Base-by-base conservation (phyloP, 2,113 vertebrate genomes). In the Cryptoleucopteryx plumbea region DNA sequence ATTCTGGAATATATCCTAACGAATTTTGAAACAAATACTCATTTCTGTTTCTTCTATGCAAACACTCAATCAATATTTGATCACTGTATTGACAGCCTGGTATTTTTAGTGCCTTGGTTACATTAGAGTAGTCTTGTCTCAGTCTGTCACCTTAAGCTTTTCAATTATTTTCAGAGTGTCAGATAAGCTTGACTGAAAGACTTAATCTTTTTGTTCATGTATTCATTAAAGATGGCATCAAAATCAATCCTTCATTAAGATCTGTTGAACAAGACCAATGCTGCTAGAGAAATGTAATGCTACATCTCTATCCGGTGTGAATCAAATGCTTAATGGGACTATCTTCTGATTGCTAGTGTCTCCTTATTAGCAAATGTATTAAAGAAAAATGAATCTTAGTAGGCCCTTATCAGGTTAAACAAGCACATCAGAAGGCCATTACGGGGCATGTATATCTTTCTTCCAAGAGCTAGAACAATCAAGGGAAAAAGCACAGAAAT, bases 161-260 rank as follows among this genome's bases (percentile, higher is more conserved):
- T 87, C 94, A 94, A 40, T 93, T 94, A 87, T 89, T 95, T 92
- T 94, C 81, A 40, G 50, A 80, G 68, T 75, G 73, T 95, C 77
- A 91, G 70, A 68, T 84, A 94, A 96, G 70, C 89, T 82, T 89
- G 53, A 77, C 42, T 62, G 55, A 92, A 94, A 85, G 61, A 89
- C 80, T 80, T 89, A 66, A 85, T 85, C 70, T 92, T 94, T 75
- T 66, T 68, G 48, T 79, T 84, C 74, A 66, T 82, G 66, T 84
- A 63, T 74, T 89, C 86, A 89, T 93, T 95, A 87, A 91, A 87
- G 56, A 68, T 65, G 45, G 53, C 85, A 94, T 89, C 52, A 79
- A 82, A 95, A 95, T 94, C 78, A 89, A 88, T 96, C 45, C 56
- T 94, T 94, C 87, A 82, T 93, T 96, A 89, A 82, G 58, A 87